Conservation (phyloP, 2,797 vertebrate genomes). For the Phoebastria nigripes region DNA sequence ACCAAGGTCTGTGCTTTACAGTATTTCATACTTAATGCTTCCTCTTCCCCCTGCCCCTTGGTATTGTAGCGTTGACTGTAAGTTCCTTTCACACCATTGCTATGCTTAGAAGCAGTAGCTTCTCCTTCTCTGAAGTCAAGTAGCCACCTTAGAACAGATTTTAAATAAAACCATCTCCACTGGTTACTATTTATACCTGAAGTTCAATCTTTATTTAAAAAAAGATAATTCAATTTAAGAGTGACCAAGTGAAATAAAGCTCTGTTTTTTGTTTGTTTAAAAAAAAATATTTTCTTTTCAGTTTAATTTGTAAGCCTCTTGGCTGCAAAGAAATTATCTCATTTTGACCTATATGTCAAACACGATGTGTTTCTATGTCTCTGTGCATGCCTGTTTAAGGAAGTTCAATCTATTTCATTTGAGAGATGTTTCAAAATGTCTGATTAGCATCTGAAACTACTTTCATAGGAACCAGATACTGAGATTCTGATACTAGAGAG, state of each 20-base stretch:
- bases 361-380: background rate
- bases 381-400: background rate
- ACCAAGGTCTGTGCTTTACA: background rate
- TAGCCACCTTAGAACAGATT: background rate
- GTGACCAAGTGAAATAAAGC: background rate
- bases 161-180: background rate
- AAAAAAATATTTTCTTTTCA: background rate
- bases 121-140: background rate
- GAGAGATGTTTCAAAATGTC: background rate
- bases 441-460: background rate
- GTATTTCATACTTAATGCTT: background rate
- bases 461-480: background rate
- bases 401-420: background rate
- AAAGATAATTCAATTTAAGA: background rate
- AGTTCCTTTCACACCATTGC: background rate
- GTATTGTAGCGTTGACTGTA: background rate
- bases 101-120: background rate
- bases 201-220: background rate
- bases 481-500: background rate
- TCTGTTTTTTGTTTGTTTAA: accelerated
- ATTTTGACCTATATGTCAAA: background rate
- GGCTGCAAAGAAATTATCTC: background rate
- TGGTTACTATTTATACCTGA: background rate
- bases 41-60: background rate
- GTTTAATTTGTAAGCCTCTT: background rate